Evolutionary conservation across 2,797 vertebrate species (phyloP).

Genomic region (Falco berigora): DNA sequence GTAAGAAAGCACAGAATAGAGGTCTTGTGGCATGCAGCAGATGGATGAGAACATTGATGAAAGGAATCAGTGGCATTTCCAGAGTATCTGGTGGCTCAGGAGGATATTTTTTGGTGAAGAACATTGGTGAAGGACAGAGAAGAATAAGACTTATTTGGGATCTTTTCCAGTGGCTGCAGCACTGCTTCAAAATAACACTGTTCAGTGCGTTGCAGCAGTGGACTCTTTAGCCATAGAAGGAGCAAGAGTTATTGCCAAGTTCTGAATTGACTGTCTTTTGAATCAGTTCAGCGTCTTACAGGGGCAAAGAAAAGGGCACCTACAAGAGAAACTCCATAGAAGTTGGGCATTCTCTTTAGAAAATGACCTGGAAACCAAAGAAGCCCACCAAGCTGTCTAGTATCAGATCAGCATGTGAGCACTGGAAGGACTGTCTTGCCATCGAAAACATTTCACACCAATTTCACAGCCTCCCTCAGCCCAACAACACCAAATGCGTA

Average conservation of each 20-base stretch:
- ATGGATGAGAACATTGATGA: not conserved
- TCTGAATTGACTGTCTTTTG: not conserved
- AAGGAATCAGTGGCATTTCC: not conserved
- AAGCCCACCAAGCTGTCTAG: not conserved
- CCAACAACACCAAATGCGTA: not conserved
- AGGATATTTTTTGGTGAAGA: not conserved
- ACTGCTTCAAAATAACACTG: not conserved
- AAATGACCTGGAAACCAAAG: not conserved
- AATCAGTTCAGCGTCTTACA: not conserved
- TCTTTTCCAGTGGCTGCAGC: not conserved
- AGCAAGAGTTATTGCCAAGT: not conserved
- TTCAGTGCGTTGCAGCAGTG: not conserved
- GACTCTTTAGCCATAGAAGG: not conserved
- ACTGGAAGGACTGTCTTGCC: not conserved
- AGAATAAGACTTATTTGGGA: not conserved
- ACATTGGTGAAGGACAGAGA: not conserved
- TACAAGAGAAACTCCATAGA: not conserved
- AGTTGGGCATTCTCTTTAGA: not conserved
- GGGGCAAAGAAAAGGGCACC: not conserved
- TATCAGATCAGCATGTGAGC: not conserved
- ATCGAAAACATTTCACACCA: not conserved
- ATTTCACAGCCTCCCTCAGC: not conserved
- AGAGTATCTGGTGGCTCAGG: not conserved
- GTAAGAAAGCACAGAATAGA: not conserved
- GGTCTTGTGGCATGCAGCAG: not conserved